Percentiles rank a stretch among this genome's conserved stretches.
Conservation (phyloP, 1,140 invertebrate genomes). For the Formica selysi region DNA sequence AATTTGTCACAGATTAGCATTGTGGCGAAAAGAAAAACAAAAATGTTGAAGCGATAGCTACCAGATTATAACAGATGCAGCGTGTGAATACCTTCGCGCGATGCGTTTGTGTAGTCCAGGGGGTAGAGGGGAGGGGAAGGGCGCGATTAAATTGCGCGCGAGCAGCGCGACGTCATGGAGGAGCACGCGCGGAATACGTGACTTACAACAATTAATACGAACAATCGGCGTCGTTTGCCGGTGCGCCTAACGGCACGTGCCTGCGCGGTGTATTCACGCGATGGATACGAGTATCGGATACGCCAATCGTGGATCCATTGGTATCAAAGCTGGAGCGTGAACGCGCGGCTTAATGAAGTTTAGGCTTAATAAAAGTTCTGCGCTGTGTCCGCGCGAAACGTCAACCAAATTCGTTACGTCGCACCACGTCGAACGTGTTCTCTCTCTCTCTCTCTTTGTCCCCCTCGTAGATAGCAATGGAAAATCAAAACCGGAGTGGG, state of each 20-base stretch:
- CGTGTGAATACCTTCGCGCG: slow-evolving; percentile 6
- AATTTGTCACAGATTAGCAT: background rate
- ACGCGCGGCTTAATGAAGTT: slow-evolving; percentile 75
- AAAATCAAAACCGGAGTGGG: slow-evolving; percentile 65
- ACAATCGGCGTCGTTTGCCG: slow-evolving; percentile 75
- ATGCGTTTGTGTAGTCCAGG: slow-evolving; percentile 66
- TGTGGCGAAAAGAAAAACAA: background rate
- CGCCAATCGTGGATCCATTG: slow-evolving; percentile 72
- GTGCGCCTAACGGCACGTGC: slow-evolving; percentile 55
- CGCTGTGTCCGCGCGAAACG: slow-evolving; percentile 52
- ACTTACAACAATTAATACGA: slow-evolving; percentile 81
- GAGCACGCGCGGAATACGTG: slow-evolving; percentile 75
- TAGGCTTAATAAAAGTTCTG: slow-evolving; percentile 42
- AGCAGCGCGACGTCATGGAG: slow-evolving; percentile 28
- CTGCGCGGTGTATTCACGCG: slow-evolving; percentile 57
- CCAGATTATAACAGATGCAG: slow-evolving; percentile 10
- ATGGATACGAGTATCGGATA: slow-evolving; percentile 34
- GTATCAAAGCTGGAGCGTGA: slow-evolving; percentile 65
- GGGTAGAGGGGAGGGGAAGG: background rate
- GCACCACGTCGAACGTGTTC: slow-evolving; percentile 55
- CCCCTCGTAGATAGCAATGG: slow-evolving; percentile 54
- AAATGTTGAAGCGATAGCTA: background rate
- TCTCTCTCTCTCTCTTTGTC: background rate
- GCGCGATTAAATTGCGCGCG: slow-evolving; percentile 76
- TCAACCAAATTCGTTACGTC: slow-evolving; percentile 68